Evolutionary conservation across 2,888 invertebrate genomes (phyloP).

Genomic region (Drosophila paranaensis): DNA sequence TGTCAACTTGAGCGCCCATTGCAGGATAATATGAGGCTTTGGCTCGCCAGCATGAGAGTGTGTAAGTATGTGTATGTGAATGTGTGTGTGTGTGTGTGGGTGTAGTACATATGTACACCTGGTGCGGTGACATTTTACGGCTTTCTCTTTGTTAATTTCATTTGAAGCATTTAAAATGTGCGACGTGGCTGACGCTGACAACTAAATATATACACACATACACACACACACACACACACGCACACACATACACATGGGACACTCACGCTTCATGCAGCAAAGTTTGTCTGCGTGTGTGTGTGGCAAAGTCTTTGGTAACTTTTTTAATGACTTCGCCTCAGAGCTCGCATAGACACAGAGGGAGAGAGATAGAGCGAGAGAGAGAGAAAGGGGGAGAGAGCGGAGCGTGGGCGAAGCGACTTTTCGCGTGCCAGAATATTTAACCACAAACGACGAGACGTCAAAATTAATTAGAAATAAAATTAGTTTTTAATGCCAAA

Average conservation of each 20-base stretch:
- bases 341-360: slow-evolving; percentile 38
- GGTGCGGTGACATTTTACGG: slow-evolving; percentile 79
- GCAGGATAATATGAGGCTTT: slow-evolving; percentile 62
- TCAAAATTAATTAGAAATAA: slow-evolving; percentile 80
- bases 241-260: slow-evolving; percentile 21
- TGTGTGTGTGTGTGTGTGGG: slow-evolving; percentile 10
- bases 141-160: slow-evolving; percentile 78
- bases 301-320: slow-evolving; percentile 71
- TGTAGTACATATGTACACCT: slow-evolving; percentile 59
- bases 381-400: not conserved
- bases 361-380: not conserved
- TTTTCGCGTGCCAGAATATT: slow-evolving; percentile 76
- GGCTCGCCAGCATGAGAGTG: slow-evolving; percentile 26
- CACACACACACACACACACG: too few relatives aligned
- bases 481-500: slow-evolving; percentile 78
- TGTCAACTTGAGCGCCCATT: slow-evolving; percentile 49
- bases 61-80: too few relatives aligned
- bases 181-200: slow-evolving; percentile 72
- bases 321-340: slow-evolving; percentile 74
- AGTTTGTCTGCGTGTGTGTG: slow-evolving; percentile 40
- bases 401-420: slow-evolving; percentile 25
- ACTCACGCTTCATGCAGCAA: slow-evolving; percentile 26
- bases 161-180: slow-evolving; percentile 78
- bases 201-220: slow-evolving; percentile 63
- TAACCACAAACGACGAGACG: slow-evolving; percentile 80